These are phyloP conservation scores for Chunga burmeisteri DNA, from an alignment of 2,113 vertebrate species.

Conservation along the genomic window DNA sequence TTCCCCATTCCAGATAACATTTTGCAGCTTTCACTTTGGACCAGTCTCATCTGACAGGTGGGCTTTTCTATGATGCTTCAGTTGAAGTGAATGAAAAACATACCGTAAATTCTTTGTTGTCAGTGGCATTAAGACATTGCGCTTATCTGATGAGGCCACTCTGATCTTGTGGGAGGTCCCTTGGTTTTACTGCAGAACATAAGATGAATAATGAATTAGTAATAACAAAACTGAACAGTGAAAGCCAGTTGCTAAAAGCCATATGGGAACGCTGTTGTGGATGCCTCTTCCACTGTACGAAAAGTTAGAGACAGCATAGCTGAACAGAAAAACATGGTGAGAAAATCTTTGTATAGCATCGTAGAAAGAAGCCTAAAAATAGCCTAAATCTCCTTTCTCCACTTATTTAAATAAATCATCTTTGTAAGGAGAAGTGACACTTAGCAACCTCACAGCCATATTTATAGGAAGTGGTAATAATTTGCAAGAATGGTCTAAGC, in stretches of 20 bases:
- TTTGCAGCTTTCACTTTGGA: background rate
- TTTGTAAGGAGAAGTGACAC: slow-evolving; percentile 21
- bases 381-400: slow-evolving; percentile 10
- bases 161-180: background rate
- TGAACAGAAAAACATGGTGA: background rate
- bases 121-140: background rate
- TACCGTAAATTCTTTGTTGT: background rate
- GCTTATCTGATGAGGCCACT: background rate
- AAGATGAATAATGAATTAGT: background rate
- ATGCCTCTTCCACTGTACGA: background rate
- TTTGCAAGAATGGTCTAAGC: slow-evolving; percentile 41
- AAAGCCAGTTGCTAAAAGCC: background rate
- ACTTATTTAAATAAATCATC: slow-evolving; percentile 45
- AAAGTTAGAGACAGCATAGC: background rate
- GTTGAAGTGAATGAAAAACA: background rate
- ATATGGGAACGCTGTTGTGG: background rate
- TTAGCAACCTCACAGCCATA: slow-evolving; percentile 24
- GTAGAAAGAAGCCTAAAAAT: slow-evolving; percentile 41
- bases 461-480: slow-evolving; percentile 52
- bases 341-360: background rate
- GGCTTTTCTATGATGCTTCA: background rate
- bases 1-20: background rate
- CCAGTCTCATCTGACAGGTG: background rate
- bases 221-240: background rate
- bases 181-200: background rate